Evolutionary conservation across 1,140 invertebrate genomes (phyloP), one percentile per base, ranked within the genome.

Genomic region (Harlomillsia oculata): DNA sequence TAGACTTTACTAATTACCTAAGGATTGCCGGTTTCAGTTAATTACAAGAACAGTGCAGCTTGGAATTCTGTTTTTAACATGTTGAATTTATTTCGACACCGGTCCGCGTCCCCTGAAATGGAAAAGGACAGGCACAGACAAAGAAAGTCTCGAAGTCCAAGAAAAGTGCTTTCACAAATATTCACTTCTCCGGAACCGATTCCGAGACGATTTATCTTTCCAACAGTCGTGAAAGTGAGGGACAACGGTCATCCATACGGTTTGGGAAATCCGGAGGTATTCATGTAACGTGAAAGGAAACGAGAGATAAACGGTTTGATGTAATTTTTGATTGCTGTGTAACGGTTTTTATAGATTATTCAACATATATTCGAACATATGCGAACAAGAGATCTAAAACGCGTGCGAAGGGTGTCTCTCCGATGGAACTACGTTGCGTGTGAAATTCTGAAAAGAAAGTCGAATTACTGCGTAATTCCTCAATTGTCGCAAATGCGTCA

Each of bases 391-490:
- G 48, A 50, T 36, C n/a, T 50, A 26, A 5, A 37, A 14, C 3
- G 5, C 13, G 3, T 39, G 36, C 48, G 48, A 20, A 8, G 11
- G 18, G 48, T 50, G 2, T 37, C 26, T 28, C 34, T 50, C 4
- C 13, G 32, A 1, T 50, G 48, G 48, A 50, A 50, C 26, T 37
- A 18, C 18, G 20, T 50, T 13, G 48, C 48, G 3, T 50, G 48
- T 16, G 25, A 50, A 16, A 37, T 29, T 14, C 34, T 50, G 5
- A 20, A 16, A 23, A 4, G 39, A 23, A 50, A 37, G 39, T 37
- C 39, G 21, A 2, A 2, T 2, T 13, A 16, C 16, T 50, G 48
- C 39, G 14, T n/a, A 36, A 16, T 50, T 37, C 34, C 34, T 3
- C 48, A 32, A 23, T n/a, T n/a, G n/a, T 37, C 48, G 2, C 36